These are phyloP conservation scores for Coenonympha arcania DNA, from an alignment of 2,888 invertebrate genomes.

Conservation along the genomic window DNA sequence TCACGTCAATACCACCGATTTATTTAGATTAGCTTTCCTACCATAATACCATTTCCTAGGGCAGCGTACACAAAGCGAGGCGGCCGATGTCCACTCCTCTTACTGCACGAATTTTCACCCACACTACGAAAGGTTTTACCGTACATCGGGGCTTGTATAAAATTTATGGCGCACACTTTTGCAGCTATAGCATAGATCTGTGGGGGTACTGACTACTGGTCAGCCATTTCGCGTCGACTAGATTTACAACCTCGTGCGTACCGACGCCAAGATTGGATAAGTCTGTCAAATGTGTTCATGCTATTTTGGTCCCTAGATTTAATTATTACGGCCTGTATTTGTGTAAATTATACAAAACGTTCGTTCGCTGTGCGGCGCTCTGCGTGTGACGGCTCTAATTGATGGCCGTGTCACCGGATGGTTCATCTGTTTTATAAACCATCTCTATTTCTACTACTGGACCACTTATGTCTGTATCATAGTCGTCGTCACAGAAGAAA, in stretches of 20 bases:
- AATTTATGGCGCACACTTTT: conserved; percentile 74
- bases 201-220: conserved; percentile 61
- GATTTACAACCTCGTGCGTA: conserved; percentile 71
- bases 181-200: conserved; percentile 61
- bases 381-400: conserved; percentile 26
- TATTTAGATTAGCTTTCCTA: conserved; percentile 57
- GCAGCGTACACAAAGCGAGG: conserved; percentile 61
- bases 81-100: conserved; percentile 64
- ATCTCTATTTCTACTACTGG: conserved; percentile 10
- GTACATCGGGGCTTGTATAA: conserved; percentile 68
- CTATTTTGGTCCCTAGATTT: conserved; percentile 31
- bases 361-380: conserved; percentile 16
- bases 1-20: conserved; percentile 51
- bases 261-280: conserved; percentile 59
- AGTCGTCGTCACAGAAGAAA: not conserved
- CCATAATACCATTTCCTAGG: conserved; percentile 45
- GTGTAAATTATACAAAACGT: conserved; percentile 29
- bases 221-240: conserved; percentile 72
- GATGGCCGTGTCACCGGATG: conserved; percentile 21
- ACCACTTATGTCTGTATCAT: not conserved
- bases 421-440: conserved; percentile 14
- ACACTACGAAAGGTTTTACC: conserved; percentile 61
- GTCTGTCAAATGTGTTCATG: conserved; percentile 32
- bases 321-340: conserved; percentile 30
- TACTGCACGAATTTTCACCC: conserved; percentile 66